Conservation (phyloP, 2,797 vertebrate species). For the Spheniscus humboldti region DNA sequence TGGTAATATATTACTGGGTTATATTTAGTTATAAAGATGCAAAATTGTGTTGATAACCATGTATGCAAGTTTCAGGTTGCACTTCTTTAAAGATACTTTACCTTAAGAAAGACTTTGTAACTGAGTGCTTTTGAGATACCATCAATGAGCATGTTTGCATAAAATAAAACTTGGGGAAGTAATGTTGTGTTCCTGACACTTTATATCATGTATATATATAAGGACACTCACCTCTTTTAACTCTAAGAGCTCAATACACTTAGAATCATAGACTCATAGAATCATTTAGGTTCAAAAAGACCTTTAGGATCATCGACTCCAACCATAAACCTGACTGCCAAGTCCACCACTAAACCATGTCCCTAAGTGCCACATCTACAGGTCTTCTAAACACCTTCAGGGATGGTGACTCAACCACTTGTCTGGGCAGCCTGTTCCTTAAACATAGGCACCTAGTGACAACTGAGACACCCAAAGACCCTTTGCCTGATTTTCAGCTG, state of each 20-base stretch:
- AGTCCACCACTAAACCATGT: neutral
- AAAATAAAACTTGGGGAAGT: neutral
- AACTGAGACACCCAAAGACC: neutral
- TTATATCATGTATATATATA: neutral
- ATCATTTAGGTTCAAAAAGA: neutral
- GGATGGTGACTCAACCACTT: neutral
- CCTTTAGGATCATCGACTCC: neutral
- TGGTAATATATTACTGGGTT: neutral
- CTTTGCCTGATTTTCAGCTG: neutral
- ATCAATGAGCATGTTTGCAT: neutral
- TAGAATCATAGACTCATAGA: neutral
- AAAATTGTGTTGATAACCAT: neutral
- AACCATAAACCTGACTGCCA: neutral
- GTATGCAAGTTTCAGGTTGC: neutral
- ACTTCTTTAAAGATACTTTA: neutral
- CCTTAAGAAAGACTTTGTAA: neutral
- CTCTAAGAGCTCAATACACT: neutral
- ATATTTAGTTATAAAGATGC: neutral
- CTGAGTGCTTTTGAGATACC: neutral
- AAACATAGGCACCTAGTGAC: too few relatives aligned
- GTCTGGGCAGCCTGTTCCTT: neutral
- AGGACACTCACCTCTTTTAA: neutral
- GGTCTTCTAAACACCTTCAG: rapidly evolving
- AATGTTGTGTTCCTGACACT: neutral
- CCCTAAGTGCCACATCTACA: too few relatives aligned